Evolutionary conservation across 2,113 vertebrate species (phyloP), one percentile per base, ranked within the genome.

Genomic region (Ramphastos sulfuratus): DNA sequence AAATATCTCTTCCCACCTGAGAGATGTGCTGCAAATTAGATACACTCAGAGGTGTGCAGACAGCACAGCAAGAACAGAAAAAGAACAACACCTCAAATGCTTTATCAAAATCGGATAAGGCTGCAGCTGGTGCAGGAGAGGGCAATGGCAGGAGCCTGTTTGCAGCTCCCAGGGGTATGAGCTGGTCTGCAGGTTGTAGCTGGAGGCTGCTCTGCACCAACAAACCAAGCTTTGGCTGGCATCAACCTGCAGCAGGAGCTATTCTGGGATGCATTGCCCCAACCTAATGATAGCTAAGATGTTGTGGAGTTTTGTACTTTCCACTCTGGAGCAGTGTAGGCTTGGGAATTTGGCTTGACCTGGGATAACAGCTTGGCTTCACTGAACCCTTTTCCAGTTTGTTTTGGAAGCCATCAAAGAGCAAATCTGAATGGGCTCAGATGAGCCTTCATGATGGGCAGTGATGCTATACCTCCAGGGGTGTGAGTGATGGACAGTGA

Each of bases 21-120:
- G 90, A 69, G 63, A 50, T 7, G 28, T 30, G 88, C 88, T 93
- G 95, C 79, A 85, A 87, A 93, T 93, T 19, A 87, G 75, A 63
- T 27, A 48, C 0, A 1, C 88, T 66, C 0, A 0, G 25, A 56
- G 79, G 67, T 50, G 75, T 79, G 82, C 75, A 42, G 63, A 3
- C 21, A 85, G 79, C 21, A 52, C 65, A 7, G 31, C 55, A 17
- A 54, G 85, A 15, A 13, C 85, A 52, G 2, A 2, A 52, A 78
- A 37, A 72, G 73, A 79, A 25, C 82, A 80, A 18, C 0, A 28
- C 46, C 33, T 60, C 33, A 67, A 52, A 66, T 2, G 75, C 39
- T 92, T 80, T 50, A 12, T 54, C 75, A 73, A 15, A 4, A 17
- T 14, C 85, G 61, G 54, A 23, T 23, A 15, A 18, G 63, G 75